A percentile compares a stretch with the other conserved stretches of the same genome.
Evolutionary conservation across 2,797 vertebrate species (phyloP).

Genomic region (Eulemur albifrons): DNA sequence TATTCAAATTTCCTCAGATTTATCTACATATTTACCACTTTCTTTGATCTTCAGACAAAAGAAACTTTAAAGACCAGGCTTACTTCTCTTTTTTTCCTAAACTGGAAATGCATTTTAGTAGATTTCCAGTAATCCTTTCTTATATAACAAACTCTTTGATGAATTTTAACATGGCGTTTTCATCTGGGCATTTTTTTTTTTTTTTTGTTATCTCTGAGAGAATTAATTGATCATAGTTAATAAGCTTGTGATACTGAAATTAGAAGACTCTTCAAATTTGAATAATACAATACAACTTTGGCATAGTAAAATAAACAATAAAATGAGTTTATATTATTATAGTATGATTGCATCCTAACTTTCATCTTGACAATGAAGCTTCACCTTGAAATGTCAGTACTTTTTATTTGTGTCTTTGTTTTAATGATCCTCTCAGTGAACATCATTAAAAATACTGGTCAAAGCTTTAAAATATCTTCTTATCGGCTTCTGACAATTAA

Average conservation of each 20-base stretch:
- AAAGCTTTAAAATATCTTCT: neutral
- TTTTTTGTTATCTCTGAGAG: neutral
- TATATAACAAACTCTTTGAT: neutral
- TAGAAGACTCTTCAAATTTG: neutral
- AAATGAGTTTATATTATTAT: neutral
- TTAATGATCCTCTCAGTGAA: neutral
- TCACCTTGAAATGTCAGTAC: neutral
- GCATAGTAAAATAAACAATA: neutral
- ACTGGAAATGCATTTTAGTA: neutral
- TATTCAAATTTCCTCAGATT: neutral
- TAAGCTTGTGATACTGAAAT: neutral
- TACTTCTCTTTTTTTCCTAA: neutral
- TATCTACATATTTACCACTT: neutral
- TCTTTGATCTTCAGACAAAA: neutral
- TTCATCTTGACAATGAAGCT: neutral
- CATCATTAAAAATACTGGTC: neutral
- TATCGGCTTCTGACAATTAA: neutral
- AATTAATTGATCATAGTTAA: neutral
- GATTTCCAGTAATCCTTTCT: neutral
- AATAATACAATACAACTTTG: neutral
- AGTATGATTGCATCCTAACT: neutral
- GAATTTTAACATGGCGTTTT: neutral
- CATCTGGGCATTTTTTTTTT: neutral
- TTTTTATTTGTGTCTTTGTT: neutral
- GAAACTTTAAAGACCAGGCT: neutral